Base-by-base conservation (phyloP, 2,113 vertebrate species). In the Microcebus jonahi region DNA sequence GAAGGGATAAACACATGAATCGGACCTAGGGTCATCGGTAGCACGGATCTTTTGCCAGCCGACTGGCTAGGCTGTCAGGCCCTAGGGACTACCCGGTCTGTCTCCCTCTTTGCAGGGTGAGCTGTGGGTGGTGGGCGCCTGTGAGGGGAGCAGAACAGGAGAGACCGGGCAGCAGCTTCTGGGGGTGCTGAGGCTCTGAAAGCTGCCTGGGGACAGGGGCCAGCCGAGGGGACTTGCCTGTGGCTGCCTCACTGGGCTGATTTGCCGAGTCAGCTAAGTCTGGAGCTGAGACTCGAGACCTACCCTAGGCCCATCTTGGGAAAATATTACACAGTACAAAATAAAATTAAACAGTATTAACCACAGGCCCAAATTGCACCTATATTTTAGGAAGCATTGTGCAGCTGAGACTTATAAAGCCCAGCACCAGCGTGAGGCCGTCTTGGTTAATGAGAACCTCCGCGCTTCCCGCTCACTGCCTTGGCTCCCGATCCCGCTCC, bases 331-430 rank as follows among this genome's bases (percentile, higher is more conserved):
- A 50, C 17, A 70, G 94, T 91, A 67, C 73, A 88, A 94, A 82
- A 59, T 88, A 95, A 93, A 97, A 93, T 97, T 86, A 93, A 95
- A 70, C 88, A 88, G 81, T 53, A 86, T 92, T 96, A 96, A 97
- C 82, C 97, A 83, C 84, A 94, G 95, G 97, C 95, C 82, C 83
- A 94, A 95, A 96, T 92, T 94, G 89, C 92, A 91, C 87, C 92
- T 91, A 48, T 97, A 96, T 96, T 97, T 97, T 97, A 55, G 73
- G 88, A 91, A 85, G 83, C 95, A 76, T 34, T 2, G 42, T 77
- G 79, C 95, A 92, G 88, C 48, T 21, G 94, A 94, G 90, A 34
- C 92, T 73, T 63, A 31, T 6, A 71, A 94, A 48, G 86, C 79
- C 36, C 0, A 0, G 9, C 0, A 0, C 36, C 90, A 53, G 71